Percentiles rank a stretch among this genome's conserved stretches.
Conservation (phyloP, 1,140 invertebrate genomes). For the Tetragnatha versicolor region DNA sequence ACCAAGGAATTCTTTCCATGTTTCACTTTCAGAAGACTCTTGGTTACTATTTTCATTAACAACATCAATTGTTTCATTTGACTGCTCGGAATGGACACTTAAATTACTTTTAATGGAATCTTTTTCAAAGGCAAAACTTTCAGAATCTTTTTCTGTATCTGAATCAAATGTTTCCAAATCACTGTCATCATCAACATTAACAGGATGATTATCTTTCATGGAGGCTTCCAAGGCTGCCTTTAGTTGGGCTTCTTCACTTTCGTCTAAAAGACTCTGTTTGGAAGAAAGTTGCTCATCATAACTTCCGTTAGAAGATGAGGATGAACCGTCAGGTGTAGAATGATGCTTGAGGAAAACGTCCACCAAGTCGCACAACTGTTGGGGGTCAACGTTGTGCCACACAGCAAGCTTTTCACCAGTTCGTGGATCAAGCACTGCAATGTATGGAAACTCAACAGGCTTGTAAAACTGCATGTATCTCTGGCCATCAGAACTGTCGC, state of each 20-base stretch:
- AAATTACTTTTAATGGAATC: neutral
- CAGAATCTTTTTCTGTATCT: conserved; percentile 58
- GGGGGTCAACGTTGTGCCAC: conserved; percentile 68
- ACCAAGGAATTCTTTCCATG: conserved; percentile 60
- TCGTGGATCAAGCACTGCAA: conserved; percentile 78
- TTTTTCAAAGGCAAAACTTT: neutral
- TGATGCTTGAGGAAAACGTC: conserved; percentile 62
- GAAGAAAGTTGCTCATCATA: neutral
- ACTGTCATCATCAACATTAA: conserved; percentile 58
- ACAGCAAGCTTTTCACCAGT: conserved; percentile 73
- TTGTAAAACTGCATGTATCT: conserved; percentile 77
- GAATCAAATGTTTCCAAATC: conserved; percentile 65
- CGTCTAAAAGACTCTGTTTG: conserved; percentile 63
- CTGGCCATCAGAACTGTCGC: conserved; percentile 74
- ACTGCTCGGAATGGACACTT: conserved; percentile 13
- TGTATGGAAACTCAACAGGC: conserved; percentile 73
- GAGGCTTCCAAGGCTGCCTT: conserved; percentile 67
- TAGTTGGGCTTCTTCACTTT: conserved; percentile 66
- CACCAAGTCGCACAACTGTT: conserved; percentile 67
- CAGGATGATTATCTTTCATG: conserved; percentile 56
- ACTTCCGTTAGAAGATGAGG: neutral
- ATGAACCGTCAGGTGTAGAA: conserved; percentile 60
- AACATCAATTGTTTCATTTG: conserved; percentile 44
- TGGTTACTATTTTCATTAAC: conserved; percentile 1
- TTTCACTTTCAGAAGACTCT: neutral